phyloP scores from a whole-genome alignment of 2,797 vertebrate species.

The Acridotheres tristis region DNA sequence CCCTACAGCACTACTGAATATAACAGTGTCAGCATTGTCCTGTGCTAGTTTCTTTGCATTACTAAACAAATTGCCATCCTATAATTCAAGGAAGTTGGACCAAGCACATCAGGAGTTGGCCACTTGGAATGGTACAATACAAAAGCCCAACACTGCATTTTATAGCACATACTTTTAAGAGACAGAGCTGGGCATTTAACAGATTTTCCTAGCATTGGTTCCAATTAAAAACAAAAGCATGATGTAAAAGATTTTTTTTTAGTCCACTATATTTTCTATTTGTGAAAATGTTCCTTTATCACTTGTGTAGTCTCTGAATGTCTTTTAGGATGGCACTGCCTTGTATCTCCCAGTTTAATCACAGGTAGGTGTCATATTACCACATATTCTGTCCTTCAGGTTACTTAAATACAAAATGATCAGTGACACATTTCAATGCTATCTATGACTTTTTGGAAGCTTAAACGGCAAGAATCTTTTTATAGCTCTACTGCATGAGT shows the following conservation, averaged over 20 bases:
- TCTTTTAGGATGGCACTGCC: background rate
- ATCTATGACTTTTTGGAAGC: conserved; percentile 1
- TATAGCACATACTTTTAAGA: background rate
- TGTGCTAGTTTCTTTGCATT: background rate
- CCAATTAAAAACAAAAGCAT: background rate
- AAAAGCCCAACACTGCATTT: background rate
- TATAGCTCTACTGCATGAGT: background rate
- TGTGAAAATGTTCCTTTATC: conserved; percentile 1
- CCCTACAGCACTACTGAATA: background rate
- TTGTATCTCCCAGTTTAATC: conserved; percentile 13
- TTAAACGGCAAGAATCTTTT: conserved; percentile 40
- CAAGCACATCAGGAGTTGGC: background rate
- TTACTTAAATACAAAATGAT: conserved; percentile 27
- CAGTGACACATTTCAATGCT: background rate
- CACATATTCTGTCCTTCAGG: background rate
- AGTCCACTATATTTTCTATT: background rate
- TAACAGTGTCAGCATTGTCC: background rate
- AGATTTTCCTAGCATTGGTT: background rate
- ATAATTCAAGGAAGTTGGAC: background rate
- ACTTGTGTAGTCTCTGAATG: background rate
- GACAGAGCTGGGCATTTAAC: background rate
- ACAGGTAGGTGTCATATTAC: background rate
- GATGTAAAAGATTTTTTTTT: background rate
- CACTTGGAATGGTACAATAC: background rate
- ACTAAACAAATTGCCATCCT: background rate